These are phyloP conservation scores for Yponomeuta sedellus DNA, from an alignment of 2,888 invertebrate genomes.

Conservation along the genomic window DNA sequence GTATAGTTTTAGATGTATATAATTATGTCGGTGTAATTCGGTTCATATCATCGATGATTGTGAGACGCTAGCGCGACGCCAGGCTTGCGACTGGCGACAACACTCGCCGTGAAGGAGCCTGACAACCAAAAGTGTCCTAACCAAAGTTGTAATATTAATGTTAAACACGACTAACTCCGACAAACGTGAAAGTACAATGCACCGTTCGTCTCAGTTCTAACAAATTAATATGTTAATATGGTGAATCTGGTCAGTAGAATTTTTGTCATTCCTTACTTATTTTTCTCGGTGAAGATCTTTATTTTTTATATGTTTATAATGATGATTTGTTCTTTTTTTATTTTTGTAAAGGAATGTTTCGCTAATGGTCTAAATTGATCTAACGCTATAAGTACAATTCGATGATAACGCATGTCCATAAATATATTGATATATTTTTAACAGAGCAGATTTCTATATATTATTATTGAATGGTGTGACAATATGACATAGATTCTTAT, in stretches of 20 bases:
- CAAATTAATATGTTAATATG: conserved; percentile 15
- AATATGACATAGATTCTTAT: conserved; percentile 68
- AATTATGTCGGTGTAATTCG: conserved; percentile 19
- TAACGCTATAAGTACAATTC: conserved; percentile 70
- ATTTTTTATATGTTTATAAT: conserved; percentile 70
- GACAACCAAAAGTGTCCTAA: conserved; percentile 36
- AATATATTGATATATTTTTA: conserved; percentile 62
- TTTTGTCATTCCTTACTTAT: conserved; percentile 64
- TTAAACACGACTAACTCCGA: conserved; percentile 21
- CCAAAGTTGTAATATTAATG: conserved; percentile 42
- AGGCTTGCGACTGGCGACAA: not conserved
- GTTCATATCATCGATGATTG: conserved; percentile 17
- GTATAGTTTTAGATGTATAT: conserved; percentile 4
- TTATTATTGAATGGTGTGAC: conserved; percentile 59
- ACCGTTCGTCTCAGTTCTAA: conserved; percentile 21
- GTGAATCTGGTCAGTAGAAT: conserved; percentile 38
- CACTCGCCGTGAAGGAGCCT: conserved; percentile 19
- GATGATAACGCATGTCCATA: conserved; percentile 63
- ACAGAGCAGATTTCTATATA: conserved; percentile 63
- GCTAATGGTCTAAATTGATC: conserved; percentile 59
- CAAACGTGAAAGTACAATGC: conserved; percentile 27
- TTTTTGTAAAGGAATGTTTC: conserved; percentile 44
- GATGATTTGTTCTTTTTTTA: conserved; percentile 5
- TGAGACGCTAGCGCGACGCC: conserved; percentile 21
- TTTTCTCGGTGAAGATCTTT: conserved; percentile 70